Evolutionary conservation across 2,113 vertebrate species (phyloP).

Genomic region (Trichechus manatus): DNA sequence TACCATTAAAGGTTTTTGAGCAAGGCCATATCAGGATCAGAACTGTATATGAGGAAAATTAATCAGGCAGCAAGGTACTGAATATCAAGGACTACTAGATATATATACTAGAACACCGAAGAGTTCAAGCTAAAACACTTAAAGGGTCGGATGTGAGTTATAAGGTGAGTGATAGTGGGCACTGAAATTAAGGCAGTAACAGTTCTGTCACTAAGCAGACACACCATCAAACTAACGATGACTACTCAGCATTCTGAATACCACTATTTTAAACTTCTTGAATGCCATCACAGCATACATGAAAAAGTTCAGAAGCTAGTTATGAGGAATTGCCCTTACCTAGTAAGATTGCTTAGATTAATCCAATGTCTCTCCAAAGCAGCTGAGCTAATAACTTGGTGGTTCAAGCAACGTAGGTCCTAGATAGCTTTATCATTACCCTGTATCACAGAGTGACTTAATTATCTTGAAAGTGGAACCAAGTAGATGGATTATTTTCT

Average conservation of each 20-base stretch:
- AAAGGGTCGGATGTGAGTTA: background rate
- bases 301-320: constrained; percentile 30
- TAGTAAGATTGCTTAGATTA: background rate
- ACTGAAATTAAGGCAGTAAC: background rate
- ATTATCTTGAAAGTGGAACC: constrained; percentile 45
- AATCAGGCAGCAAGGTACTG: background rate
- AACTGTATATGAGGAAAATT: background rate
- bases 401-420: background rate
- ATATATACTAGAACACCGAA: background rate
- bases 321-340: background rate
- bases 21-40: background rate
- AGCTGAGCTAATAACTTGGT: background rate
- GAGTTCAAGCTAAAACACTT: background rate
- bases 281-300: background rate
- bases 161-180: background rate
- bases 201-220: background rate
- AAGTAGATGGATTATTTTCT: constrained; percentile 40
- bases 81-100: background rate
- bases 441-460: constrained; percentile 41
- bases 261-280: background rate
- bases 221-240: background rate
- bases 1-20: background rate
- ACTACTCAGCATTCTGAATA: background rate
- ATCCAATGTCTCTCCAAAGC: constrained; percentile 45
- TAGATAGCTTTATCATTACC: constrained; percentile 20